A percentile compares a stretch with the other conserved stretches of the same genome.
phyloP scores from a whole-genome alignment of 2,888 invertebrate species.

The Microchrysa polita region DNA sequence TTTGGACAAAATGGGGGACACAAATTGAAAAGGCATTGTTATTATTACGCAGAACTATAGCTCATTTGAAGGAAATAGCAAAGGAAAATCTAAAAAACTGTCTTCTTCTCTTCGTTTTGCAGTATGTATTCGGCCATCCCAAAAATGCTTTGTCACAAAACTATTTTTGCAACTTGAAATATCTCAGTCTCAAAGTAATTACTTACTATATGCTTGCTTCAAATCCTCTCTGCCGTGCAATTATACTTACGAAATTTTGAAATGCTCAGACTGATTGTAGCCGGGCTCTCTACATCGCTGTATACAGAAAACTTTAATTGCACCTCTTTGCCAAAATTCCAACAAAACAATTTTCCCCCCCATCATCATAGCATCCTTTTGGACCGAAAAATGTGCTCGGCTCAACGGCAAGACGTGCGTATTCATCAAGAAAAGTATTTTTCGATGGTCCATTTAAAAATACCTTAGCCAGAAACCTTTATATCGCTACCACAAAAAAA shows the following conservation, averaged over 20 bases:
- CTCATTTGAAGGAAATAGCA: no score
- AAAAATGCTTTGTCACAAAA: no score
- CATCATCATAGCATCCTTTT: background rate
- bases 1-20: no score
- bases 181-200: no score
- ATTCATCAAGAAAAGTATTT: background rate
- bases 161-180: no score
- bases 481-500: background rate
- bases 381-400: no score
- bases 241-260: conserved; percentile 2
- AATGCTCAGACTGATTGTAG: conserved; percentile 37
- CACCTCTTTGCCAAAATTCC: conserved; percentile 14
- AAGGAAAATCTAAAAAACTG: no score
- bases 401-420: background rate
- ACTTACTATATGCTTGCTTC: no score
- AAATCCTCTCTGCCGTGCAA: background rate
- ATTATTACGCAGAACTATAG: no score
- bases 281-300: background rate
- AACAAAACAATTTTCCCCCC: conserved; percentile 19
- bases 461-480: background rate
- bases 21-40: no score
- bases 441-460: background rate
- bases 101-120: no score
- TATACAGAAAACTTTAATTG: conserved; percentile 24
- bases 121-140: no score